Percentiles rank a stretch among this genome's conserved stretches.
Conservation (phyloP, 2,113 vertebrate genomes). For the Psammodynastes pulverulentus region DNA sequence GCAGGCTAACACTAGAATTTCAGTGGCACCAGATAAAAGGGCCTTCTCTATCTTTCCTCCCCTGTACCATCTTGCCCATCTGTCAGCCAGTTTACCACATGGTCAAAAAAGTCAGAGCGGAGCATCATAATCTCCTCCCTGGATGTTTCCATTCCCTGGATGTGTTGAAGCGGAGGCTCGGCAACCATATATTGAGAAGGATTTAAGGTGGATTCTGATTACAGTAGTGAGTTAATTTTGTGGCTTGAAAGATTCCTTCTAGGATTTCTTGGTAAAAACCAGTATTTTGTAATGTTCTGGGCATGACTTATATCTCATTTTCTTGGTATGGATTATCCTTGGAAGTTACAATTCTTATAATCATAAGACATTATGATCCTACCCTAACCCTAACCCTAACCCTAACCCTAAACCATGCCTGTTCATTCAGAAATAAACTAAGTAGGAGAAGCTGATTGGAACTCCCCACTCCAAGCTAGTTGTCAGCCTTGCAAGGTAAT, state of each 20-base stretch:
- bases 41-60: background rate
- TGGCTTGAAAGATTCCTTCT: background rate
- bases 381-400: background rate
- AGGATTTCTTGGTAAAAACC: background rate
- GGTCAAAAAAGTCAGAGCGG: background rate
- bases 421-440: background rate
- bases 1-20: background rate
- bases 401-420: background rate
- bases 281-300: background rate
- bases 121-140: background rate
- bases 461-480: background rate
- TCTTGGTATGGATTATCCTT: background rate
- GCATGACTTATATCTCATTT: background rate
- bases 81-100: background rate
- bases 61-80: background rate
- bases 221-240: background rate
- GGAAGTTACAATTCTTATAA: background rate
- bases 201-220: background rate
- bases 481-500: background rate
- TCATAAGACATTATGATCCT: background rate
- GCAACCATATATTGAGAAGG: background rate
- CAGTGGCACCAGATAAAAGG: background rate
- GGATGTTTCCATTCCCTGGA: background rate
- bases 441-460: background rate
- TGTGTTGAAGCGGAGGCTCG: background rate